Percentiles rank a stretch among this genome's conserved stretches.
Evolutionary conservation across 2,797 vertebrate species (phyloP).

Genomic region (Zalophus californianus): DNA sequence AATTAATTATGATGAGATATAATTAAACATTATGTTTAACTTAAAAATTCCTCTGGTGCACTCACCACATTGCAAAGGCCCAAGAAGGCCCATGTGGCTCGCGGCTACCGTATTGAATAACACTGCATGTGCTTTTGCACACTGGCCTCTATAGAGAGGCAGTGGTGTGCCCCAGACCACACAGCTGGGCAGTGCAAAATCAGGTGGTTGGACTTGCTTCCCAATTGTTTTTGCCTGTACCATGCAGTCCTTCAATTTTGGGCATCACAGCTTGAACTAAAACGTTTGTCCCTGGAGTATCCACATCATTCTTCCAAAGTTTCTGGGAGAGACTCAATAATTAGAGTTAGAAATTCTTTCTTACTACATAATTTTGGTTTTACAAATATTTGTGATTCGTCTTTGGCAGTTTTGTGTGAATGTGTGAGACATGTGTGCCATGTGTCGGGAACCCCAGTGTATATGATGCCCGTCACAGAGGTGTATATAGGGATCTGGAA

Average conservation of each 20-base stretch:
- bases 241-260: background rate
- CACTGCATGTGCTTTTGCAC: background rate
- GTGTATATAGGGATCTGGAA: background rate
- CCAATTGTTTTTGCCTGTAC: background rate
- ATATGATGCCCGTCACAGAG: accelerated
- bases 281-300: background rate
- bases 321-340: background rate
- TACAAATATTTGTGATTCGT: background rate
- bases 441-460: background rate
- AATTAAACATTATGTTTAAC: background rate
- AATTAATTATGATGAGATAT: background rate
- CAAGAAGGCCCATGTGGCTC: accelerated
- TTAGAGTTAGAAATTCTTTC: background rate
- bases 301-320: background rate
- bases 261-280: background rate
- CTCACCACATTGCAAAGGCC: background rate
- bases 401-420: background rate
- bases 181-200: background rate
- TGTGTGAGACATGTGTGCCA: background rate
- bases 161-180: accelerated
- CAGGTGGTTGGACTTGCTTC: background rate
- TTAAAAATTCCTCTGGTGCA: background rate
- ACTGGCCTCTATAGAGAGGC: background rate
- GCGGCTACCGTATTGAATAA: background rate
- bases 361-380: background rate